Evolutionary conservation across 1,140 invertebrate genomes (phyloP).

Genomic region (Ips nitidus): DNA sequence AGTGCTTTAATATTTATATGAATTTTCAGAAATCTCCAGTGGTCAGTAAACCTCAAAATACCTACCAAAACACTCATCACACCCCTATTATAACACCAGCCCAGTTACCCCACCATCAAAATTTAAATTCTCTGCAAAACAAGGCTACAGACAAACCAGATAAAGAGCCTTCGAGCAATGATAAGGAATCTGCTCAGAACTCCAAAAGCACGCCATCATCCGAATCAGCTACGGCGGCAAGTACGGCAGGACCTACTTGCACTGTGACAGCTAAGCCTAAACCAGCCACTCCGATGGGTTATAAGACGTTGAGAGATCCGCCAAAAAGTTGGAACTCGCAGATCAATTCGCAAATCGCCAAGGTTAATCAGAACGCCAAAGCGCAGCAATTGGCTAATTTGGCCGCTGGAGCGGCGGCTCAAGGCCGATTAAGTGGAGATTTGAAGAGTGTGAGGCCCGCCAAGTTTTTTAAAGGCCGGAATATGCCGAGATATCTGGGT

Average conservation of each 20-base stretch:
- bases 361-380: constrained; percentile 49
- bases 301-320: constrained; percentile 60
- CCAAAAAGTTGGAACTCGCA: constrained; percentile 64
- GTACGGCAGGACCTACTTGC: not conserved
- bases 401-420: constrained; percentile 10
- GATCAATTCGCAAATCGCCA: constrained; percentile 59
- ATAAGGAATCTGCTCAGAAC: not conserved
- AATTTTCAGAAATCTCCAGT: too few species aligned
- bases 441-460: constrained; percentile 52
- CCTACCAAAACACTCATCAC: constrained; percentile 7
- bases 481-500: constrained; percentile 60
- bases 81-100: constrained; percentile 26
- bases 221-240: not conserved
- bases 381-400: constrained; percentile 11
- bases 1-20: too few species aligned
- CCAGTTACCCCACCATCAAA: constrained; percentile 24
- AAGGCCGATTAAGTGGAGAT: constrained; percentile 27
- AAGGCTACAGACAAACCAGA: not conserved
- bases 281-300: constrained; percentile 51
- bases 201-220: not conserved
- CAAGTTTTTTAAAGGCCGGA: constrained; percentile 61
- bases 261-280: constrained; percentile 38
- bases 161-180: not conserved
- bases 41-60: not conserved
- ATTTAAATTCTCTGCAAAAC: constrained; percentile 1